Evolutionary conservation across 2,888 invertebrate genomes (phyloP).

Genomic region (Epistrophella euchroma): DNA sequence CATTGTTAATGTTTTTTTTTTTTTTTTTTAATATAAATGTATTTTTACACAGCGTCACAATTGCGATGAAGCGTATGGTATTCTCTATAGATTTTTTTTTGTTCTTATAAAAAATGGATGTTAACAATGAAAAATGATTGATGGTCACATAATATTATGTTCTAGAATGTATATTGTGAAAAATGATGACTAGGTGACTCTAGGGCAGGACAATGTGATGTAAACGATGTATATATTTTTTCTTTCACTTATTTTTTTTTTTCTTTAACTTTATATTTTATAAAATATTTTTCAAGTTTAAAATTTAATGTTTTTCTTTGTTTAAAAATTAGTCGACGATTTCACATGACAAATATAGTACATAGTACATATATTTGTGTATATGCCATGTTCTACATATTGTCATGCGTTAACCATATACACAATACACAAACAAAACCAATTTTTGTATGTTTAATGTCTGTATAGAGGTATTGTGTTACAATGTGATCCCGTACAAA

Average conservation of each 20-base stretch:
- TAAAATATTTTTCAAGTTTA: constrained; percentile 7
- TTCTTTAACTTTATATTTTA: constrained; percentile 2
- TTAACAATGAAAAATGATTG: constrained; percentile 57
- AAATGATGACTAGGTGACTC: constrained; percentile 27
- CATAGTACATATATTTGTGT: constrained; percentile 73
- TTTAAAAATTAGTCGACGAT: constrained; percentile 30
- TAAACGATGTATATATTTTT: constrained; percentile 27
- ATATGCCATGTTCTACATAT: constrained; percentile 71
- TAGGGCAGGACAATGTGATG: not conserved
- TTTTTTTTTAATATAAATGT: constrained; percentile 5
- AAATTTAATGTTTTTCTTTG: constrained; percentile 12
- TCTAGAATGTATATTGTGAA: constrained; percentile 39
- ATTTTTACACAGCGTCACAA: constrained; percentile 12
- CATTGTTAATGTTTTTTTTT: not conserved
- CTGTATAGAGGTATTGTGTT: constrained; percentile 74
- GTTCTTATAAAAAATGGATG: constrained; percentile 41
- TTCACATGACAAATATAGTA: constrained; percentile 72
- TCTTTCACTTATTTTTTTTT: constrained; percentile 19
- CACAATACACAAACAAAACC: constrained; percentile 75
- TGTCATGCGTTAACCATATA: constrained; percentile 68
- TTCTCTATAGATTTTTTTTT: constrained; percentile 9
- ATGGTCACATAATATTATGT: constrained; percentile 39
- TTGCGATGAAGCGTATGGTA: constrained; percentile 15
- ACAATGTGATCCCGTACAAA: constrained; percentile 75
- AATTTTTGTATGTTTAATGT: constrained; percentile 68